phyloP scores from a whole-genome alignment of 2,113 vertebrate species.

The Plecotus auritus region DNA sequence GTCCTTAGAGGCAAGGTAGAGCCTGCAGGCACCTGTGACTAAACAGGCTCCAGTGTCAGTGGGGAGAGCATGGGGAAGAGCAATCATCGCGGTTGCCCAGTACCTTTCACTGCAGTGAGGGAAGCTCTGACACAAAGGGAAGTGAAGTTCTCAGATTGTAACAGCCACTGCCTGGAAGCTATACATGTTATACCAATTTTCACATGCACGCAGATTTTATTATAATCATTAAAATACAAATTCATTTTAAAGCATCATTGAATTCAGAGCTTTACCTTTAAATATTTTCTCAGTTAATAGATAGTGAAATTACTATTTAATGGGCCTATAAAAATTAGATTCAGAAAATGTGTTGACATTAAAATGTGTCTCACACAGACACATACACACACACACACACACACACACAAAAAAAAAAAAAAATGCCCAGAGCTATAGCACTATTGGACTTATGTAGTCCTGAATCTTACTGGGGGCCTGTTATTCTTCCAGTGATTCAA shows the following conservation, averaged over 20 bases:
- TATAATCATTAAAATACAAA: constrained; percentile 9
- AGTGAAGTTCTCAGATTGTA: neutral
- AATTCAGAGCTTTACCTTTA: neutral
- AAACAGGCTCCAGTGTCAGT: neutral
- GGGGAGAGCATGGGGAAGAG: too few relatives aligned
- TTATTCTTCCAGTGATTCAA: neutral
- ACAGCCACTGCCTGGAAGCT: neutral
- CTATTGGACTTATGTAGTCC: rapidly evolving
- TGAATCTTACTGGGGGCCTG: neutral
- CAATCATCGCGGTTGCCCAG: neutral
- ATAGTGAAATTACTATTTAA: neutral
- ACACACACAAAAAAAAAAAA: neutral
- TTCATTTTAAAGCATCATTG: neutral
- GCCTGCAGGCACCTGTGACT: neutral
- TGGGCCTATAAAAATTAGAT: neutral
- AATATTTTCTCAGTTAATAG: neutral
- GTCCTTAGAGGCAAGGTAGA: neutral
- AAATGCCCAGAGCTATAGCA: neutral
- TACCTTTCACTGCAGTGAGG: neutral
- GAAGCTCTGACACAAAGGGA: neutral
- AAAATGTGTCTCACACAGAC: neutral
- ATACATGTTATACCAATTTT: neutral
- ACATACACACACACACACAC: neutral
- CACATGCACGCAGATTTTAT: neutral
- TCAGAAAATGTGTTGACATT: neutral